These are phyloP conservation scores for Anadara kagoshimensis DNA, from an alignment of 1,140 invertebrate species.

Conservation along the genomic window DNA sequence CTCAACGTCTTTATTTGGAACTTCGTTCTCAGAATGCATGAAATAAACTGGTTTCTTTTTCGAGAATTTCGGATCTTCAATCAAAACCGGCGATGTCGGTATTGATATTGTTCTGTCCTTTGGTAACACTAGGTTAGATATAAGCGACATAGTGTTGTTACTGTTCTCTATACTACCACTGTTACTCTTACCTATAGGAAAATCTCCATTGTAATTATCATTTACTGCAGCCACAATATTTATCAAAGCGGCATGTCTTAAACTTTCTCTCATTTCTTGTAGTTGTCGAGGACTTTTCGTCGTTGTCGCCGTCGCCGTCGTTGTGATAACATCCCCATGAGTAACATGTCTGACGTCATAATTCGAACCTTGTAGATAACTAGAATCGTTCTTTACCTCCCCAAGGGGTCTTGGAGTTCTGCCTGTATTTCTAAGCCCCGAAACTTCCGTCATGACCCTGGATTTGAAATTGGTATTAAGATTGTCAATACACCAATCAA, in stretches of 20 bases:
- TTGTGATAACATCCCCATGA: no score
- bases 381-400: no score
- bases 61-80: constrained; percentile 33
- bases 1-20: constrained; percentile 20
- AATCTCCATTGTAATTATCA: neutral
- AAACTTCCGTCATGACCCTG: no score
- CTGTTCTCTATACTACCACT: no score
- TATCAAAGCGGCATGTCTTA: constrained; percentile 34
- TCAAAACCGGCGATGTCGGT: constrained; percentile 35
- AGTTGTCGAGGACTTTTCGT: constrained; percentile 14
- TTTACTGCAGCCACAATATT: constrained; percentile 42
- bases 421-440: no score
- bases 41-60: constrained; percentile 39
- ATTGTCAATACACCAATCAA: no score
- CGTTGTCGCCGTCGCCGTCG: no score
- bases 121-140: constrained; percentile 33
- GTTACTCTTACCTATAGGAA: neutral
- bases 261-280: constrained; percentile 27
- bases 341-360: no score
- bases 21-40: constrained; percentile 31
- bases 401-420: no score
- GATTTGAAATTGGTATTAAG: no score
- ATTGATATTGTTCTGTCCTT: constrained; percentile 41
- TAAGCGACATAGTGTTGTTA: constrained; percentile 14
- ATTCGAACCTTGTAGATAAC: no score